These are phyloP conservation scores for Ciconia stormi DNA, from an alignment of 2,113 vertebrate species.

Conservation along the genomic window DNA sequence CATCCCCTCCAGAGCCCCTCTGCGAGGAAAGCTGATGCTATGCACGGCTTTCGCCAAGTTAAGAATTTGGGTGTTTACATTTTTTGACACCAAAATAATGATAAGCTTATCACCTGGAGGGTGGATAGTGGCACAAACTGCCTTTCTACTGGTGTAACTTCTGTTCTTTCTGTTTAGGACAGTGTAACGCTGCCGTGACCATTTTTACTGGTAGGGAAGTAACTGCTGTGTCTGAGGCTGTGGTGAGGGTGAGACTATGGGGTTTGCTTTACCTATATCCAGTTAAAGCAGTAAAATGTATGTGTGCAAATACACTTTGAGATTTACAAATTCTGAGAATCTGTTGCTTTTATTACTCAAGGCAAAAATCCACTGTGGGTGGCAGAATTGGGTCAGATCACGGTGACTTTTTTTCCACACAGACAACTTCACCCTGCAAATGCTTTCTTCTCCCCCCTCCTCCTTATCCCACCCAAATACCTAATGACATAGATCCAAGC, in stretches of 20 bases:
- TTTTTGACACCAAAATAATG: background rate
- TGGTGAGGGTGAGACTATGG: background rate
- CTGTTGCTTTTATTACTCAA: background rate
- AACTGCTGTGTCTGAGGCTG: background rate
- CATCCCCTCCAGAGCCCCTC: fast-evolving
- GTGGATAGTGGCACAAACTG: background rate
- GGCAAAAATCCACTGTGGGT: background rate
- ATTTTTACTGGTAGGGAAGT: background rate
- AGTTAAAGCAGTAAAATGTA: background rate
- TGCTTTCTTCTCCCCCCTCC: background rate
- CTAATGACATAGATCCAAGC: background rate
- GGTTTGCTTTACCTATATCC: background rate
- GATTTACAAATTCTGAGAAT: background rate
- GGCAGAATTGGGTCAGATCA: background rate
- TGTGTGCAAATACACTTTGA: background rate
- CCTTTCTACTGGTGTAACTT: background rate
- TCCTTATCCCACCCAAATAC: background rate
- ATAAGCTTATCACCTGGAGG: background rate
- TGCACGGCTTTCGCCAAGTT: fast-evolving
- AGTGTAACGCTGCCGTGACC: background rate
- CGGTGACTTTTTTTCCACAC: background rate
- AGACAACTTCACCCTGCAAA: background rate
- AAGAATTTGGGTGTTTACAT: background rate
- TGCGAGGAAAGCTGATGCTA: background rate
- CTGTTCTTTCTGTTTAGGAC: background rate